Conservation (phyloP, 2,888 invertebrate species). For the Cataglyphis livida region DNA sequence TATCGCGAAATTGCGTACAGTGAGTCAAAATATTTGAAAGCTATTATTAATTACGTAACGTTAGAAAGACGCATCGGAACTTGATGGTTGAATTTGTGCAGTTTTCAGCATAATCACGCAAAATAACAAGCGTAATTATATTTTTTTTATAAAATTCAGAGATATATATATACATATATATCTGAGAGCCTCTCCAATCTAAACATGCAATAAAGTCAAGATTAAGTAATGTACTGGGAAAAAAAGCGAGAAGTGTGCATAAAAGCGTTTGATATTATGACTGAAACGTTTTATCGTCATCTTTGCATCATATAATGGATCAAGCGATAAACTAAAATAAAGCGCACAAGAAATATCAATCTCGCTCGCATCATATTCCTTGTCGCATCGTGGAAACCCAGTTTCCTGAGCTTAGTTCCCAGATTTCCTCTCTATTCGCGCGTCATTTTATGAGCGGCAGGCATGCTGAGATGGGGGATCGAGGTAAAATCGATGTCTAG, state of each 20-base stretch:
- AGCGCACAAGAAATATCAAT: slow-evolving; percentile 46
- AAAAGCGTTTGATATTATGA: not conserved
- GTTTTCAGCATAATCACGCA: not conserved
- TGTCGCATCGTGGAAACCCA: slow-evolving; percentile 34
- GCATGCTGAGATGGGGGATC: slow-evolving; percentile 46
- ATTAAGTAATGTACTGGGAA: not conserved
- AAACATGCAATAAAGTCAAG: not conserved
- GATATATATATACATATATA: not conserved
- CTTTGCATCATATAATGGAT: slow-evolving; percentile 23
- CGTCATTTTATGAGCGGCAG: slow-evolving; percentile 51
- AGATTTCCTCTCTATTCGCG: slow-evolving; percentile 53
- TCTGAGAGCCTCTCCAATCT: not conserved
- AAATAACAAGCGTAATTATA: not conserved
- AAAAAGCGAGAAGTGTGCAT: not conserved
- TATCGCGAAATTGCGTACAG: not conserved
- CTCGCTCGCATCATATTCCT: slow-evolving; percentile 35
- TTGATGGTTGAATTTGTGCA: not conserved
- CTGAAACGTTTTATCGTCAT: not conserved
- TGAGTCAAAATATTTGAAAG: slow-evolving; percentile 13
- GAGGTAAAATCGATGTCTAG: slow-evolving; percentile 56
- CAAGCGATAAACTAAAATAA: slow-evolving; percentile 32
- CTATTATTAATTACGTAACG: not conserved
- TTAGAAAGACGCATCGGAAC: not conserved
- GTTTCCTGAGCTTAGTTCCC: slow-evolving; percentile 46
- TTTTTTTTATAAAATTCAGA: not conserved